Evolutionary conservation across 2,888 invertebrate species (phyloP).

Genomic region (Drosophila emarginata): DNA sequence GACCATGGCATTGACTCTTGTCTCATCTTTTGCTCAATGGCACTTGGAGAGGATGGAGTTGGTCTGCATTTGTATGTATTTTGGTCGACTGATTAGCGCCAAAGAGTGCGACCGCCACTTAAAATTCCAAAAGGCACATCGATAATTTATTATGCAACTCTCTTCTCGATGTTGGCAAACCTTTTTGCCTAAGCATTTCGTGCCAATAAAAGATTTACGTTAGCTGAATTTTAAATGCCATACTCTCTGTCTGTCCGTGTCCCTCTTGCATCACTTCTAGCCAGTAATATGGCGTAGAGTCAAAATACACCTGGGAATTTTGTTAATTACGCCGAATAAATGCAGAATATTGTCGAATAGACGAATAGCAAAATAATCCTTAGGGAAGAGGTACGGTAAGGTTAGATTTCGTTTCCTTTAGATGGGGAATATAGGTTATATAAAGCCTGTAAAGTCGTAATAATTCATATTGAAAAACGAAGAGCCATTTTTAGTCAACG

Average conservation of each 20-base stretch:
- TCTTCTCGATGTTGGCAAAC: constrained; percentile 42
- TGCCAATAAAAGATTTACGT: constrained; percentile 75
- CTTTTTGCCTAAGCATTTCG: constrained; percentile 67
- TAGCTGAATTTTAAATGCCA: constrained; percentile 65
- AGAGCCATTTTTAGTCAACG: too few relatives aligned
- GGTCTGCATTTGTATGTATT: constrained; percentile 9
- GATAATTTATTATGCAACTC: constrained; percentile 74
- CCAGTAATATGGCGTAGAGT: background rate
- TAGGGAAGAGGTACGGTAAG: background rate
- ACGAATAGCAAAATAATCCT: constrained; percentile 8
- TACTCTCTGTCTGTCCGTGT: background rate
- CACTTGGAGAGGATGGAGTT: too few relatives aligned
- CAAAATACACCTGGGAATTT: constrained; percentile 70
- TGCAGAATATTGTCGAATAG: constrained; percentile 56
- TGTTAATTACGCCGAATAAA: constrained; percentile 72
- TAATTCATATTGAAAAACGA: background rate
- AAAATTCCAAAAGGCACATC: constrained; percentile 58
- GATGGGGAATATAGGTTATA: too few relatives aligned
- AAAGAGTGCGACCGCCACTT: constrained; percentile 37
- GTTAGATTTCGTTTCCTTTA: constrained; percentile 4
- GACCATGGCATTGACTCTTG: constrained; percentile 13
- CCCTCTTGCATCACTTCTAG: constrained; percentile 10
- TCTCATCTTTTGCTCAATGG: too few relatives aligned
- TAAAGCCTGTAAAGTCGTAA: background rate
- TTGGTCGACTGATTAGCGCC: constrained; percentile 60